These are phyloP conservation scores for Lochmaea capreae DNA, from an alignment of 2,888 invertebrate genomes.

Conservation along the genomic window DNA sequence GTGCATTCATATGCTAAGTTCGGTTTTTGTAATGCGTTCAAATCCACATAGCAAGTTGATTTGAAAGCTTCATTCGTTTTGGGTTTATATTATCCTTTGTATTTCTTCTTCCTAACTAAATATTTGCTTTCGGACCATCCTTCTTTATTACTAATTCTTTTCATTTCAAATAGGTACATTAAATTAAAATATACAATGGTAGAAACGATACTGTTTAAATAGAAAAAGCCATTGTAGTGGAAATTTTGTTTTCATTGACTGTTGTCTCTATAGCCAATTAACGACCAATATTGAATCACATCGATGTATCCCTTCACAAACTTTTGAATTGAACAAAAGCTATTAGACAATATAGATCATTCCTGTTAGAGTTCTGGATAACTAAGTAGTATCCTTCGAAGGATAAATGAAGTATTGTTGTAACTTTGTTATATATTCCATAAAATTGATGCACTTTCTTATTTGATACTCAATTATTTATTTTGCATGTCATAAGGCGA, in stretches of 20 bases:
- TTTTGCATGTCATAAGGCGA: no score
- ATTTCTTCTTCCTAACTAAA: constrained; percentile 56
- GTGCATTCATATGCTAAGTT: constrained; percentile 63
- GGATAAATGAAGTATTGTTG: no score
- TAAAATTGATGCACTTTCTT: no score
- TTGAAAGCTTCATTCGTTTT: constrained; percentile 50
- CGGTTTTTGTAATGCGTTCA: constrained; percentile 54
- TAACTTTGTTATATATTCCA: no score
- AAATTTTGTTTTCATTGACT: constrained; percentile 34
- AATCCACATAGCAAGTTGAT: constrained; percentile 51
- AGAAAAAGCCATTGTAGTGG: constrained; percentile 36
- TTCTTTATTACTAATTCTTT: constrained; percentile 48
- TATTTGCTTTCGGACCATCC: constrained; percentile 52
- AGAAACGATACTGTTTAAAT: constrained; percentile 43
- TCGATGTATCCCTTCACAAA: no score
- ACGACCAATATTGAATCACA: not conserved
- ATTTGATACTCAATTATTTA: no score
- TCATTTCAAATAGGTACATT: constrained; percentile 39
- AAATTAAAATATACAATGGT: constrained; percentile 44
- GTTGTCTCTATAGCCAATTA: constrained; percentile 35
- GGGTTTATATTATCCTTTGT: constrained; percentile 49
- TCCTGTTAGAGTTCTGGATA: no score
- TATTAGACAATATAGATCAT: no score
- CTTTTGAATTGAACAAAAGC: no score
- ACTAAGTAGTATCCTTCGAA: no score